Evolutionary conservation across 2,113 vertebrate genomes (phyloP), one percentile per base, ranked within the genome.

Genomic region (Rynchops niger): DNA sequence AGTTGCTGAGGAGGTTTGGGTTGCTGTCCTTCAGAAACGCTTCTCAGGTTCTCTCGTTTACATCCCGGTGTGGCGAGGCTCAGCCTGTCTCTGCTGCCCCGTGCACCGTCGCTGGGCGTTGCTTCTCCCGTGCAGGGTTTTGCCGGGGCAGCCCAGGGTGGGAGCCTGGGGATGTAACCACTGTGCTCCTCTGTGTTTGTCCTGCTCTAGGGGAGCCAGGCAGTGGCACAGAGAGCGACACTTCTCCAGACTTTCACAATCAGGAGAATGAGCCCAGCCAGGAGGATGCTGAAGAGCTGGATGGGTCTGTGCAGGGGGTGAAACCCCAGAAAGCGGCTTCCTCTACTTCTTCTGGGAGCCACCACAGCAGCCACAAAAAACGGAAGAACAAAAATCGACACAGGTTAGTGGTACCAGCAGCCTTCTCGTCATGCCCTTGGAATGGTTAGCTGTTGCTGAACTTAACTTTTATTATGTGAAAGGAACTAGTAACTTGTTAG

Each of bases 331-430:
- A 99, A 97, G 99, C 99, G 5, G 99, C 99, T 58, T 99, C 99
- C 12, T 99, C 99, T 7, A 96, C 98, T 23, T 99, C 99, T 80
- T 99, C 99, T 5, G 98, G 99, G 90, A 98, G 99, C 89, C 99
- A 99, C 95, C 99, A 99, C 88, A 99, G 99, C 93, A 99, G 99
- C 98, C 99, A 99, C 98, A 99, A 99, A 98, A 99, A 99, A 94
- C 96, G 99, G 96, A 99, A 99, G 98, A 99, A 99, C 98, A 99
- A 99, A 98, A 99, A 99, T 97, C 98, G 99, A 94, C 99, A 99
- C 99, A 99, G 99, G 99, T 99, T 97, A 97, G 98, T 97, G 97
- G 90, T 32, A 47, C 65, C 88, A 63, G 80, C 81, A 58, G 84
- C 86, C 63, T 53, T 58, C 74, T n/a, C 9, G 1, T 21, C 36